Conservation (phyloP, 1,140 invertebrate species). For the Tetraneura akinire region DNA sequence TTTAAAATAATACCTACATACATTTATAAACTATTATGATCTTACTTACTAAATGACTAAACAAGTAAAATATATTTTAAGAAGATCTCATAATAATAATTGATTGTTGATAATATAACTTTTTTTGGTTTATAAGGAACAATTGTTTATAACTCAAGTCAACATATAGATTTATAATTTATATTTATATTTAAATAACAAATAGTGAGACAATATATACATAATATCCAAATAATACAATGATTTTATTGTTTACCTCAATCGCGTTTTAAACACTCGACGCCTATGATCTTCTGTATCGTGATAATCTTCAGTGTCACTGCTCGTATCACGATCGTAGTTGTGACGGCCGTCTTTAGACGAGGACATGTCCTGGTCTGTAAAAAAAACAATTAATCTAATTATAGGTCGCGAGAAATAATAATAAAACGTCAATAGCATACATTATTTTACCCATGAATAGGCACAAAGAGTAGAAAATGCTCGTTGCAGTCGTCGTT, state of each 20-base stretch:
- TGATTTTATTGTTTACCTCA: slow-evolving; percentile 60
- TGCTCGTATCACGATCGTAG: slow-evolving; percentile 67
- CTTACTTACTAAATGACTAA: too few relatives aligned
- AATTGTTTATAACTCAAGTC: neutral
- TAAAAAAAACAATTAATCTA: neutral
- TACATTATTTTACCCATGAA: slow-evolving; percentile 47
- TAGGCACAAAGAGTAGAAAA: slow-evolving; percentile 3
- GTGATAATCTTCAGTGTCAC: slow-evolving; percentile 72
- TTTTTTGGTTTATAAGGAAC: neutral
- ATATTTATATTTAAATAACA: too few relatives aligned
- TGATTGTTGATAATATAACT: neutral
- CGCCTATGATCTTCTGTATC: slow-evolving; percentile 67
- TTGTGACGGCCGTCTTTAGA: slow-evolving; percentile 51
- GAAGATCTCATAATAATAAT: too few relatives aligned
- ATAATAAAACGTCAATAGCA: neutral
- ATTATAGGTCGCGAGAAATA: neutral
- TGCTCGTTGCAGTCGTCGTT: neutral
- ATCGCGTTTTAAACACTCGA: slow-evolving; percentile 68
- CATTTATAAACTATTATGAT: too few relatives aligned
- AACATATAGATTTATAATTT: too few relatives aligned
- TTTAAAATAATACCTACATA: too few relatives aligned
- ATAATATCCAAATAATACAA: neutral
- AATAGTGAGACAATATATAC: too few relatives aligned
- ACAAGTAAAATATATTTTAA: too few relatives aligned
- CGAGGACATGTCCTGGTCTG: slow-evolving; percentile 32